Base-by-base conservation (phyloP, 1,140 invertebrate species). In the Pachyrhynchus sulphureomaculatus region DNA sequence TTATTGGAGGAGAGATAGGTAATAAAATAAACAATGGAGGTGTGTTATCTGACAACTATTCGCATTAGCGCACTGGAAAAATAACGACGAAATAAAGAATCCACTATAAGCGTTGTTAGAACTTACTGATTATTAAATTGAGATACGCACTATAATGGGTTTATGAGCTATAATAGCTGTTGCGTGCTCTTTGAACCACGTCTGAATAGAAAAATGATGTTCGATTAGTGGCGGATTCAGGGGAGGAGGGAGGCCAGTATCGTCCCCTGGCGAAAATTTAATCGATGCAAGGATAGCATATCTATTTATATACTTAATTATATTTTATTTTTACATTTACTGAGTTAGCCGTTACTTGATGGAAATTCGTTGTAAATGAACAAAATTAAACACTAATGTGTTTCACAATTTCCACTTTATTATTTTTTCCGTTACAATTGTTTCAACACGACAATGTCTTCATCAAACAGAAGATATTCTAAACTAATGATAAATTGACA, bases 11-110 rank as follows among this genome's bases (percentile, higher is more conserved):
- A 57, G 54, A 57, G 41, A 57, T 57, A 57, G 41, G 54, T 33
- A 59, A 59, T 48, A 59, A 59, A 59, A 59, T 42, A 59, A 59
- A 59, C 56, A 59, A 59, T 59, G 56, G 56, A 59, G 56, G 56
- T 59, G 56, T 59, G 56, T 49, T 59, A 59, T 49, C 56, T 29
- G 56, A 33, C 47, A 51, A 59, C 29, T 49, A 49, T 49, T 32
- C 45, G 56, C 56, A 59, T 59, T 59, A 59, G 54, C 42, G 54
- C 42, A 36, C 51, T 21, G 53, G 23, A 56, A 56, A 56, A 56
- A 56, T 54, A 36, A 21, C 37, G 51, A 56, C 44, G 45, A n/a
- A 3, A 45, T 17, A 45, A 56, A 45, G 24, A 56, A 56, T 45
- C 13, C 32, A n/a, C n/a, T 13, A 15, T 41, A 24, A 44, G 42